Percentiles rank a stretch among this genome's conserved stretches.
Evolutionary conservation across 2,888 invertebrate species (phyloP).

Genomic region (Drosophila buzzatii): DNA sequence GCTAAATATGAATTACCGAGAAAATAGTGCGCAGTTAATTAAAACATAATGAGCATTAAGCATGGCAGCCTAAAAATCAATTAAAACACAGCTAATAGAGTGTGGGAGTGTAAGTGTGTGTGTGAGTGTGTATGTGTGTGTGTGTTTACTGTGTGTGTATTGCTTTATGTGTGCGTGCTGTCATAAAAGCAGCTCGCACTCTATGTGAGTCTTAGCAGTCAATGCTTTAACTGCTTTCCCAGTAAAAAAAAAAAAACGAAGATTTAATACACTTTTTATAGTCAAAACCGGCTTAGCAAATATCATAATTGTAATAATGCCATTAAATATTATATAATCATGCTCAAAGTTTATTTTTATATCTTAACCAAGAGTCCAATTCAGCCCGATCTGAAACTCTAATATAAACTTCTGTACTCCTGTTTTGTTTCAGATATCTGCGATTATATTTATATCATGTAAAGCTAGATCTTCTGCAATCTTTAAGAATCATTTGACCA

Average conservation of each 20-base stretch:
- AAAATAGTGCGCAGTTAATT: constrained; percentile 77
- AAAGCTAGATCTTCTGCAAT: background rate
- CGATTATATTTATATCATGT: background rate
- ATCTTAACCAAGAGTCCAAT: background rate
- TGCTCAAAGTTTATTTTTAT: background rate
- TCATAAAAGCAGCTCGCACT: constrained; percentile 22
- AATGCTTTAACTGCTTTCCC: constrained; percentile 55
- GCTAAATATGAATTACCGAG: constrained; percentile 75
- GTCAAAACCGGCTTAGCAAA: background rate
- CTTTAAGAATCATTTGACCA: background rate
- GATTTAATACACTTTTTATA: background rate
- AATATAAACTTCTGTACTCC: background rate
- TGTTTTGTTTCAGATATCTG: background rate
- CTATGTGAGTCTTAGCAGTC: constrained; percentile 40
- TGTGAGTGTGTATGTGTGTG: constrained; percentile 2
- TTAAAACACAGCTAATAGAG: constrained; percentile 48
- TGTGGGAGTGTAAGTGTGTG: background rate
- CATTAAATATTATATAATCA: background rate
- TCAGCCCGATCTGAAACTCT: background rate
- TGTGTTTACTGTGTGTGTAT: constrained; percentile 7
- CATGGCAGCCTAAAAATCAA: constrained; percentile 68
- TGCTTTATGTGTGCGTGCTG: constrained; percentile 15
- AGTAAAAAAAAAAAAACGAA: background rate
- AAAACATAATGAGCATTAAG: constrained; percentile 73
- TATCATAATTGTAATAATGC: background rate